A percentile compares a stretch with the other conserved stretches of the same genome.
Evolutionary conservation across 2,113 vertebrate genomes (phyloP).

Genomic region (Alligator mississippiensis): DNA sequence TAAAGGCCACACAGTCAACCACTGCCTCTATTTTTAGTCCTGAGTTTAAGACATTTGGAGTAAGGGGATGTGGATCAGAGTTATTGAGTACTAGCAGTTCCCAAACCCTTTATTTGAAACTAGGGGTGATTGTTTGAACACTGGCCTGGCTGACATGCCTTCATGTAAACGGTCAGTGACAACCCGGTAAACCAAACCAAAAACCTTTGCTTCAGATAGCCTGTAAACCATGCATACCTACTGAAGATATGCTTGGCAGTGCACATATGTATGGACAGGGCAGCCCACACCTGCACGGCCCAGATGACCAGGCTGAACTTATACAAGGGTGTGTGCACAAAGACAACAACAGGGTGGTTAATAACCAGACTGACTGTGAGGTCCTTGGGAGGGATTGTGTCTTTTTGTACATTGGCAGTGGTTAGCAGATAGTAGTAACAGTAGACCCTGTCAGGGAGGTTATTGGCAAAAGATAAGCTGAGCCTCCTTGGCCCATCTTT

Average conservation of each 20-base stretch:
- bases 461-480: neutral
- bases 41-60: fast-evolving
- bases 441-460: neutral
- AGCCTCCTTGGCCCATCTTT: neutral
- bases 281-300: neutral
- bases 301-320: fast-evolving
- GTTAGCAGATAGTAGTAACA: neutral
- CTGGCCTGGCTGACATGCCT: fast-evolving
- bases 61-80: neutral
- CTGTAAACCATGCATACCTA: fast-evolving
- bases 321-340: fast-evolving
- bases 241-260: fast-evolving
- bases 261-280: fast-evolving
- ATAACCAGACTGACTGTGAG: fast-evolving
- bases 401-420: neutral
- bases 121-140: fast-evolving
- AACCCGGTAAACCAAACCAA: fast-evolving
- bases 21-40: neutral
- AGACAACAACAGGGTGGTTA: fast-evolving
- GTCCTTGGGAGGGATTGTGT: neutral
- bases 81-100: neutral
- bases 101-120: neutral
- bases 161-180: neutral
- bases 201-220: neutral
- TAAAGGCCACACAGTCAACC: neutral